Conservation (phyloP, 2,797 vertebrate genomes). For the Bradypodion pumilum region DNA sequence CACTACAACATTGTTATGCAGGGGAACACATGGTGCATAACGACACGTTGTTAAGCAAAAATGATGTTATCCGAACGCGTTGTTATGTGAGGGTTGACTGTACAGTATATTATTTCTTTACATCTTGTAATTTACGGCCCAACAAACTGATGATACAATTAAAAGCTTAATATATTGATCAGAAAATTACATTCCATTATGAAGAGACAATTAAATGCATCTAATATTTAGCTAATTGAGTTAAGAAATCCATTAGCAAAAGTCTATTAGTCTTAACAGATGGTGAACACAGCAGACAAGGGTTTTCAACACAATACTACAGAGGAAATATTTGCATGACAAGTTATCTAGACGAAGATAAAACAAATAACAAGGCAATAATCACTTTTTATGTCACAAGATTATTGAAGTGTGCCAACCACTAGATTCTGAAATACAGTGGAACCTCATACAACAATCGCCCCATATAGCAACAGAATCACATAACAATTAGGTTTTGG, state of each 20-base stretch:
- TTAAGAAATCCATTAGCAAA: constrained; percentile 22
- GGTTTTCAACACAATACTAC: constrained; percentile 23
- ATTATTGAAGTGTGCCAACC: neutral
- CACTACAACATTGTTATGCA: too few species aligned
- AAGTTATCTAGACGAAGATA: neutral
- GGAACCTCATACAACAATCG: too few species aligned
- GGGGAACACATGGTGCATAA: too few species aligned
- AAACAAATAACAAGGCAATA: constrained; percentile 1
- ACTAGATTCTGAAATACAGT: neutral
- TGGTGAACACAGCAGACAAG: neutral
- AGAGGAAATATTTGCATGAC: neutral
- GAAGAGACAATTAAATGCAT: neutral
- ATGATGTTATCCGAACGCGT: too few species aligned
- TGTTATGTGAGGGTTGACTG: too few species aligned
- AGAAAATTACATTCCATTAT: neutral
- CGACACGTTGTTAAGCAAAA: too few species aligned
- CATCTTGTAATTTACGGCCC: neutral
- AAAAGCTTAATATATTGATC: neutral
- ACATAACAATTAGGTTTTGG: too few species aligned
- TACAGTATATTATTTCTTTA: neutral
- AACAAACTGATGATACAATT: neutral
- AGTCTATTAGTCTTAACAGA: constrained; percentile 31
- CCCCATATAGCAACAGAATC: too few species aligned
- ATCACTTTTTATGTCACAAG: neutral
- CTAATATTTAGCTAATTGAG: constrained; percentile 15